Evolutionary conservation across 2,113 vertebrate genomes (phyloP), one percentile per base, ranked within the genome.

Genomic region (Engystomops pustulosus): DNA sequence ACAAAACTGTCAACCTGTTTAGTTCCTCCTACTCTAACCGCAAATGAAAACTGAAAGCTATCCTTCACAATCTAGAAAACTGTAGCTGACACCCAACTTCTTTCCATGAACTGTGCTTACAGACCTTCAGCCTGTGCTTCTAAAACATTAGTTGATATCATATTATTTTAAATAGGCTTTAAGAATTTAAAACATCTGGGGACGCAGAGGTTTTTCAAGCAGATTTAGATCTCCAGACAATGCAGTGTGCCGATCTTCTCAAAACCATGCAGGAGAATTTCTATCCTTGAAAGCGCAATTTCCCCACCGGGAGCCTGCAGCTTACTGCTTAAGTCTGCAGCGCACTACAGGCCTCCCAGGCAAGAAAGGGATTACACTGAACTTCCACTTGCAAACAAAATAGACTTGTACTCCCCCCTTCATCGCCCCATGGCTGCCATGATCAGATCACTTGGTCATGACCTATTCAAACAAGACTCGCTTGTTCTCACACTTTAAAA

Each of bases 401-500:
- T 83, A 83, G 81, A 83, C 58, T 83, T 83, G 81, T 83, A 83
- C 65, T 44, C 74, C 83, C 82, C 58, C 83, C 83, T 79, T 58
- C 62, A 70, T 85, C 83, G 65, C 83, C 75, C 83, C 83, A 79
- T 85, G 74, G 74, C 83, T 79, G 83, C 83, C 83, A 85, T 78
- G 83, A 85, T 85, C 83, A 88, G 72, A 34, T 65, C 69, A 78
- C 84, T 78, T 47, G 80, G 23, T 86, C 70, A 30, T 68, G 20
- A 72, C 78, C 25, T 34, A 84, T 23, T 62, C 25, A 58, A 65
- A 77, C 7, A 83, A 49, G 0, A 1, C 3, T 69, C 55, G 23
- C 53, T 70, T 74, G 32, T 71, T 85, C 62, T 49, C 23, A 68
- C 1, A 0, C 0, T 0, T 47, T 60, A 30, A 69, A 86, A 85